Percentiles rank a stretch among this genome's conserved stretches.
phyloP scores from a whole-genome alignment of 1,140 invertebrate genomes.

The Zeugodacus cucurbitae region DNA sequence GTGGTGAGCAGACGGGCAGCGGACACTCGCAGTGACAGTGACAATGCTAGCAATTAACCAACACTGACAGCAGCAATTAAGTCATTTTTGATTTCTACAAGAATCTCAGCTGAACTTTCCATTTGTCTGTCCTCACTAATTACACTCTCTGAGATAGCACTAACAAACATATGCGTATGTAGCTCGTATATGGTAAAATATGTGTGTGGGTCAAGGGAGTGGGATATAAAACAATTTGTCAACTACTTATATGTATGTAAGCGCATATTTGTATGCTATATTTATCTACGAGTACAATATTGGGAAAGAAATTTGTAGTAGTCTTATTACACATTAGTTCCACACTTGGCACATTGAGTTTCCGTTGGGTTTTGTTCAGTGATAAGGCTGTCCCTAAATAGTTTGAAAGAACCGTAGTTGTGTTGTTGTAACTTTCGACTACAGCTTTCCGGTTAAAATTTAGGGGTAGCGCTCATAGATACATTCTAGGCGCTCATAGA shows the following conservation, averaged over 20 bases:
- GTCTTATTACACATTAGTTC: no score
- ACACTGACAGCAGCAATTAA: constrained; percentile 29
- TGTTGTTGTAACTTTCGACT: no score
- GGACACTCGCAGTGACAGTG: neutral
- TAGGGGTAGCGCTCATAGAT: no score
- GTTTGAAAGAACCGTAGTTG: no score
- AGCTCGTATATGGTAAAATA: neutral
- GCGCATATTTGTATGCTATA: no score
- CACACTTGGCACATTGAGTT: no score
- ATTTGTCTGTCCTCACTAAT: neutral
- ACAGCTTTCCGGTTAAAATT: no score
- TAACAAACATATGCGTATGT: neutral
- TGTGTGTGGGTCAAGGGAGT: neutral
- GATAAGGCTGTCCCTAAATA: no score
- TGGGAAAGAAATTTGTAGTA: no score
- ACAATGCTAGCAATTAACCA: constrained; percentile 25
- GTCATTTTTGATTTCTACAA: constrained; percentile 29
- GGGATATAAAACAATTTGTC: neutral
- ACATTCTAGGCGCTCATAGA: no score
- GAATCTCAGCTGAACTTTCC: constrained; percentile 8
- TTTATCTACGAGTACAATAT: neutral
- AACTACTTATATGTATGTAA: neutral
- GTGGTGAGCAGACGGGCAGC: neutral
- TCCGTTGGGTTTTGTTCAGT: no score
- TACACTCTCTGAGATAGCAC: neutral